Percentiles rank a stretch among this genome's conserved stretches.
These are phyloP conservation scores for Nerophis ophidion DNA, from an alignment of 2,113 vertebrate genomes.

Conservation along the genomic window DNA sequence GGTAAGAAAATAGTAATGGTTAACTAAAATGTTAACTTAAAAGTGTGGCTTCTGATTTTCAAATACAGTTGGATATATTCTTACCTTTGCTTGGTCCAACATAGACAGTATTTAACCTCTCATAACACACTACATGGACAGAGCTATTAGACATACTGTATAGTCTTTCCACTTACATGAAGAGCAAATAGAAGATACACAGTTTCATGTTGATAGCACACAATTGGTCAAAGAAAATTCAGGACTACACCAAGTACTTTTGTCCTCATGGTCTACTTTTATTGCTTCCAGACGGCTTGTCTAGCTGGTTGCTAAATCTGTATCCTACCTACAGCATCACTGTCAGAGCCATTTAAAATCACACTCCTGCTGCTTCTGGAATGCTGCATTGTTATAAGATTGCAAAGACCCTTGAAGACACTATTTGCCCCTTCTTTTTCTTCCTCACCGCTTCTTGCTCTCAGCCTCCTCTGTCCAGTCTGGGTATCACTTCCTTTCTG, in stretches of 20 bases:
- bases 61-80: too few relatives aligned
- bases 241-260: background rate
- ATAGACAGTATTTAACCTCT: too few relatives aligned
- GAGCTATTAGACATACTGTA: too few relatives aligned
- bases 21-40: too few relatives aligned
- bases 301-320: constrained; percentile 50
- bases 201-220: background rate
- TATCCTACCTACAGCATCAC: constrained; percentile 35
- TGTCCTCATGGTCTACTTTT: constrained; percentile 35
- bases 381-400: constrained; percentile 37
- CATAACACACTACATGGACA: too few relatives aligned
- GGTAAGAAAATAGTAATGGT: too few relatives aligned
- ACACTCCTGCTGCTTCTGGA: constrained; percentile 46
- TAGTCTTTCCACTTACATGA: too few relatives aligned
- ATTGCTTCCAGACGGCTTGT: constrained; percentile 30
- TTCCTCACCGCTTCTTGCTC: background rate
- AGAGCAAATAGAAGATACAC: too few relatives aligned
- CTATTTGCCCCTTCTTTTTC: constrained; percentile 1
- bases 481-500: constrained; percentile 7
- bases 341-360: constrained; percentile 59
- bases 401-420: constrained; percentile 52
- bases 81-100: too few relatives aligned
- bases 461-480: background rate
- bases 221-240: background rate
- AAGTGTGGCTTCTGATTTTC: too few relatives aligned